phyloP scores from a whole-genome alignment of 2,113 vertebrate genomes.

The Elgaria multicarinata region DNA sequence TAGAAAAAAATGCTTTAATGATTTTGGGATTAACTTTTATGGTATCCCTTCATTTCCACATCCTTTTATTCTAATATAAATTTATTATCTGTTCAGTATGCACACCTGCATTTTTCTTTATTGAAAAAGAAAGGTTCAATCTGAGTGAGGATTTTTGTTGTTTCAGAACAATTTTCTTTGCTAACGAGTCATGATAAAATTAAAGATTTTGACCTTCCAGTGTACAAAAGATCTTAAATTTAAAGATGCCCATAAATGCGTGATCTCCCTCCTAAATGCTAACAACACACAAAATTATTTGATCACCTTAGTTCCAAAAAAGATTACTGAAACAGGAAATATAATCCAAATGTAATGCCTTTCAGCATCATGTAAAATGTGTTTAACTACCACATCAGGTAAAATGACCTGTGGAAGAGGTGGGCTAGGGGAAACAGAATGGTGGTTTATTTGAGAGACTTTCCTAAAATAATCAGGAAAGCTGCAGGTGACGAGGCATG shows the following conservation, averaged over 20 bases:
- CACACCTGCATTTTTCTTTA: constrained; percentile 12
- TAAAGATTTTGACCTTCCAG: constrained; percentile 18
- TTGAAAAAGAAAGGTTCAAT: neutral
- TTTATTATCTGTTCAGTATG: constrained; percentile 19
- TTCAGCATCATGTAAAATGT: neutral
- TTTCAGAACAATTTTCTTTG: constrained; percentile 10
- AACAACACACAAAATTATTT: neutral
- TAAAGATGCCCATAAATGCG: neutral
- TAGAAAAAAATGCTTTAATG: constrained; percentile 40
- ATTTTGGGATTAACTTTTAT: neutral
- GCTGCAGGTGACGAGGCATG: too few relatives aligned
- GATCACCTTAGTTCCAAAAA: neutral
- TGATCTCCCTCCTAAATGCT: neutral
- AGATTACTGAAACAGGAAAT: neutral
- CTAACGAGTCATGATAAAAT: constrained; percentile 14
- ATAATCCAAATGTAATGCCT: neutral
- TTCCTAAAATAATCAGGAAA: too few relatives aligned
- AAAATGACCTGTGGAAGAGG: too few relatives aligned
- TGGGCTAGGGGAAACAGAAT: neutral
- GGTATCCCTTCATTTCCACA: neutral
- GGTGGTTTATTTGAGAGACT: neutral
- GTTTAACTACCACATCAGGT: neutral
- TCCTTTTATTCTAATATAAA: constrained; percentile 17
- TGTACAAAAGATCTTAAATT: neutral
- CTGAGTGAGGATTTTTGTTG: constrained; percentile 19